phyloP scores from a whole-genome alignment of 1,140 invertebrate species.

The Phymastichus coffea region DNA sequence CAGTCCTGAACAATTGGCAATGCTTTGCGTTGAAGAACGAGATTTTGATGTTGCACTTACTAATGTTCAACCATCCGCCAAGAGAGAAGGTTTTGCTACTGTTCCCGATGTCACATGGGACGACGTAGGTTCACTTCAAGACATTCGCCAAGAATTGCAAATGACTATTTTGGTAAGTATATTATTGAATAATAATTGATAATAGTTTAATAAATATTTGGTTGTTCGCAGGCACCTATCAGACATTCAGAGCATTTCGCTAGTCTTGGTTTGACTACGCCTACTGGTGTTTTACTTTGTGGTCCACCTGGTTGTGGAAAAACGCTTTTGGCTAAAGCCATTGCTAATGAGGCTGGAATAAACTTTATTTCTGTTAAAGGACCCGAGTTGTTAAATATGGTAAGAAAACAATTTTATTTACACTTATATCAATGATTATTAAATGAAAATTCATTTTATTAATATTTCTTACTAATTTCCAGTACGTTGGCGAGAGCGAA shows the following conservation, averaged over 20 bases:
- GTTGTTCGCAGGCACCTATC: conserved; percentile 82
- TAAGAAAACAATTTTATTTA: conserved; percentile 39
- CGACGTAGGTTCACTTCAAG: conserved; percentile 89
- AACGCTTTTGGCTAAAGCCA: conserved; percentile 89
- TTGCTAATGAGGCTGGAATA: conserved; percentile 94
- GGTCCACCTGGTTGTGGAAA: conserved; percentile 95
- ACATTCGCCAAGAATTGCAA: conserved; percentile 87
- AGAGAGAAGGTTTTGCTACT: conserved; percentile 95
- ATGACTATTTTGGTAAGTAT: conserved; percentile 78
- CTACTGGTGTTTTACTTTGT: conserved; percentile 87
- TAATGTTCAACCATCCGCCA: conserved; percentile 87
- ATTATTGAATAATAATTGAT: conserved; percentile 14
- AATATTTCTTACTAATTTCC: conserved; percentile 33
- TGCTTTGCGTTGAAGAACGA: conserved; percentile 67
- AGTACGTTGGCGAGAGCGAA: conserved; percentile 99
- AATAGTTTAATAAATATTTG: conserved; percentile 28
- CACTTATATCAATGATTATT: neutral
- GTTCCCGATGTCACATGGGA: conserved; percentile 97
- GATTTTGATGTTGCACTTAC: conserved; percentile 82
- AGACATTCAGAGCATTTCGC: conserved; percentile 79
- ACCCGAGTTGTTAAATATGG: conserved; percentile 94
- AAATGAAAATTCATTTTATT: conserved; percentile 1
- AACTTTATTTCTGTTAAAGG: conserved; percentile 98
- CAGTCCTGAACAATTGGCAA: conserved; percentile 60
- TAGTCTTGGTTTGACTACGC: conserved; percentile 72